Evolutionary conservation across 2,797 vertebrate genomes (phyloP).

Genomic region (Uromys caudimaculatus): DNA sequence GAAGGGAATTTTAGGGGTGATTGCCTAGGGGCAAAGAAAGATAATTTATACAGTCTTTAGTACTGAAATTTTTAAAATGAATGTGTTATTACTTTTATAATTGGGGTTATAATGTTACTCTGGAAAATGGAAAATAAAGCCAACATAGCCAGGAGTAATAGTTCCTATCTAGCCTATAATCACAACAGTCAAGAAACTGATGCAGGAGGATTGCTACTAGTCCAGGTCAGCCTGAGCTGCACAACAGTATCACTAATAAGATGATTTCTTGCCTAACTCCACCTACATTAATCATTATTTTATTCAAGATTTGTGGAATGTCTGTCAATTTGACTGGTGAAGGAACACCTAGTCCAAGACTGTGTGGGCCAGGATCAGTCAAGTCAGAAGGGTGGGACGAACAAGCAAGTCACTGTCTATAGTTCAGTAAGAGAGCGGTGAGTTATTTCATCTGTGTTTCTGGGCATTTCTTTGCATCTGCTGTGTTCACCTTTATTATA

Average conservation of each 20-base stretch:
- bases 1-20: not conserved
- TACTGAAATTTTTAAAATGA: not conserved
- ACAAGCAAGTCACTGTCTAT: not conserved
- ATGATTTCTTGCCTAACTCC: not conserved
- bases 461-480: not conserved
- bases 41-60: not conserved
- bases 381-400: not conserved
- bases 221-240: not conserved
- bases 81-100: not conserved
- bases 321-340: not conserved
- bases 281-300: not conserved
- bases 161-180: not conserved
- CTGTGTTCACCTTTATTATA: not conserved
- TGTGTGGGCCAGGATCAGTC: not conserved
- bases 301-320: not conserved
- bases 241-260: not conserved
- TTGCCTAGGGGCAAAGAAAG: not conserved
- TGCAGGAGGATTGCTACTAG: not conserved
- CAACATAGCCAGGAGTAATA: not conserved
- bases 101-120: not conserved
- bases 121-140: not conserved
- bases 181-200: not conserved
- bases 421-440: not conserved
- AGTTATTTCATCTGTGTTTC: not conserved
- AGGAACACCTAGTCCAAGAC: not conserved